A percentile compares a stretch with the other conserved stretches of the same genome.
Evolutionary conservation across 2,797 vertebrate genomes (phyloP).

Genomic region (Sebastolobus altivelis): DNA sequence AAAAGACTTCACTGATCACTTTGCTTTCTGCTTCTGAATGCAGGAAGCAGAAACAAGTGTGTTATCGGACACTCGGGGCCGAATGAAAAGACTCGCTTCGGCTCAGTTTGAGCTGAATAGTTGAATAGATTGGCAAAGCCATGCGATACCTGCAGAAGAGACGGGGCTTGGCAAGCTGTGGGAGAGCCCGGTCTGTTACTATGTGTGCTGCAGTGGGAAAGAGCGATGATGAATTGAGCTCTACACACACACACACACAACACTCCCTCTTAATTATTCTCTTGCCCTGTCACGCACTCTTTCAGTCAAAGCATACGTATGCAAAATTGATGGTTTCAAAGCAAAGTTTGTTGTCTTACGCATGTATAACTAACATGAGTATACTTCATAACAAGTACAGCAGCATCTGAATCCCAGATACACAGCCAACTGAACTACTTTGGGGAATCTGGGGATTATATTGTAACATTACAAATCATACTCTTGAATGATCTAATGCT

Average conservation of each 20-base stretch:
- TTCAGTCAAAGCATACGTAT: background rate
- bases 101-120: conserved; percentile 28
- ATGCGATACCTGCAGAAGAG: conserved; percentile 55
- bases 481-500: background rate
- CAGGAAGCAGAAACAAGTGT: background rate
- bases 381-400: background rate
- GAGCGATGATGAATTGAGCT: background rate
- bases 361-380: background rate
- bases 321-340: background rate
- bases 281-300: background rate
- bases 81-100: conserved; percentile 51
- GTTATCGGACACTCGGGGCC: conserved; percentile 34
- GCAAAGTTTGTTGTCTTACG: background rate
- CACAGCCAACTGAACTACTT: too few species aligned
- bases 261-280: background rate
- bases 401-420: background rate
- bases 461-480: too few species aligned
- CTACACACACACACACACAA: background rate
- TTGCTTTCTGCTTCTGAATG: background rate
- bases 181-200: background rate
- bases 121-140: conserved; percentile 47
- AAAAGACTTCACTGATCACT: too few species aligned
- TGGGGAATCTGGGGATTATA: too few species aligned
- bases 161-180: conserved; percentile 19
- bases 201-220: conserved; percentile 28